Conservation (phyloP, 1,140 invertebrate species). For the Geopemphigus sp. region DNA sequence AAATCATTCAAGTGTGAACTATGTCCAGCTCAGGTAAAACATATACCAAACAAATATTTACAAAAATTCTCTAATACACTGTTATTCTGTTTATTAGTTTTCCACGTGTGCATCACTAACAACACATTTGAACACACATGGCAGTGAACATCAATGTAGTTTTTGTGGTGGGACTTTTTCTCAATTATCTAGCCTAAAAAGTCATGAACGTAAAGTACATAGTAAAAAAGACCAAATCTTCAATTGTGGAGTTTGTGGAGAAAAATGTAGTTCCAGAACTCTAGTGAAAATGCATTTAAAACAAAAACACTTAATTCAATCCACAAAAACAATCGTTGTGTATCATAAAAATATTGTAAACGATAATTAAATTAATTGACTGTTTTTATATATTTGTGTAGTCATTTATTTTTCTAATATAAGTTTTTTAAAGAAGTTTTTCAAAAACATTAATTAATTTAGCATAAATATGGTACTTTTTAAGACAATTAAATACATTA, state of each 20-base stretch:
- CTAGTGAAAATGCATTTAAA: slow-evolving; percentile 31
- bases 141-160: slow-evolving; percentile 37
- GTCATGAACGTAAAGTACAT: slow-evolving; percentile 7
- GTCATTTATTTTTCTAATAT: not conserved
- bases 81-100: not conserved
- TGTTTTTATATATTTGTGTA: not conserved
- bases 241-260: slow-evolving; percentile 8
- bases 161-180: slow-evolving; percentile 31
- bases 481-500: too few species aligned
- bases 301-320: not conserved
- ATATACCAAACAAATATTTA: not conserved
- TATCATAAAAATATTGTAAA: not conserved
- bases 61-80: not conserved
- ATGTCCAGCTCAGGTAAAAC: slow-evolving; percentile 32
- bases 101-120: not conserved
- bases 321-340: slow-evolving; percentile 1
- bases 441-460: too few species aligned
- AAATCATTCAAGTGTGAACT: slow-evolving; percentile 37
- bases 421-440: not conserved
- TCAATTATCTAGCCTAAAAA: not conserved
- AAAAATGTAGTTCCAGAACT: slow-evolving; percentile 16
- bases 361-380: not conserved
- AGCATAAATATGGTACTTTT: too few species aligned
- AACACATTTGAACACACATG: slow-evolving; percentile 23
- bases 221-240: slow-evolving; percentile 5